phyloP scores from a whole-genome alignment of 2,113 vertebrate genomes.

The Haemorhous mexicanus region DNA sequence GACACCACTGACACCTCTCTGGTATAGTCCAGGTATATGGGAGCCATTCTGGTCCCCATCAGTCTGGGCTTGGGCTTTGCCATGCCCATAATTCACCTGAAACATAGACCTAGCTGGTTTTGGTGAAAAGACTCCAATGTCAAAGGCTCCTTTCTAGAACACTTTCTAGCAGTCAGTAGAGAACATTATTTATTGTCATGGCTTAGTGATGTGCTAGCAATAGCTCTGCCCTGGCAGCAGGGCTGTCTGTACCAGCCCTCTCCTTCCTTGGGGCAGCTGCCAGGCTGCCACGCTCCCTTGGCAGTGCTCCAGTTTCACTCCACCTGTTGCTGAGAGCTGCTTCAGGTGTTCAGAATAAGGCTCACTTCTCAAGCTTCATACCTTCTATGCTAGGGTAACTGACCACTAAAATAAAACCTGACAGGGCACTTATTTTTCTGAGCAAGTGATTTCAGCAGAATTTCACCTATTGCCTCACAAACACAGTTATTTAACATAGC shows the following conservation, averaged over 20 bases:
- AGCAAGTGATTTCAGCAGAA: neutral
- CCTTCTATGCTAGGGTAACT: neutral
- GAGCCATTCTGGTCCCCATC: rapidly evolving
- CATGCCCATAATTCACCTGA: neutral
- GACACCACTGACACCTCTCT: neutral
- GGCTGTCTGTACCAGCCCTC: neutral
- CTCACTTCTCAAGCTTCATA: neutral
- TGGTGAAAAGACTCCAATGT: neutral
- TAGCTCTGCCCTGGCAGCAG: neutral
- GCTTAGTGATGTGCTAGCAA: neutral
- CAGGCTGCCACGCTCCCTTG: neutral
- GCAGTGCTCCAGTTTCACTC: neutral
- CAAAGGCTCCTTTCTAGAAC: neutral
- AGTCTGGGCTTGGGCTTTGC: neutral
- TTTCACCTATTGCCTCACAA: neutral
- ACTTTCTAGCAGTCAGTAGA: neutral
- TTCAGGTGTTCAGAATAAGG: neutral
- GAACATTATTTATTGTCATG: neutral
- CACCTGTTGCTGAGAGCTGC: slow-evolving; percentile 6
- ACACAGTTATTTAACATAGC: neutral
- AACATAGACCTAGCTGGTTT: neutral
- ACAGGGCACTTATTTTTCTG: neutral
- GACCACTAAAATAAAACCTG: neutral
- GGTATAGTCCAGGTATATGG: neutral
- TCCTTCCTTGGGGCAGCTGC: neutral